Evolutionary conservation across 2,797 vertebrate species (phyloP).

Genomic region (Eidolon dupreanum): DNA sequence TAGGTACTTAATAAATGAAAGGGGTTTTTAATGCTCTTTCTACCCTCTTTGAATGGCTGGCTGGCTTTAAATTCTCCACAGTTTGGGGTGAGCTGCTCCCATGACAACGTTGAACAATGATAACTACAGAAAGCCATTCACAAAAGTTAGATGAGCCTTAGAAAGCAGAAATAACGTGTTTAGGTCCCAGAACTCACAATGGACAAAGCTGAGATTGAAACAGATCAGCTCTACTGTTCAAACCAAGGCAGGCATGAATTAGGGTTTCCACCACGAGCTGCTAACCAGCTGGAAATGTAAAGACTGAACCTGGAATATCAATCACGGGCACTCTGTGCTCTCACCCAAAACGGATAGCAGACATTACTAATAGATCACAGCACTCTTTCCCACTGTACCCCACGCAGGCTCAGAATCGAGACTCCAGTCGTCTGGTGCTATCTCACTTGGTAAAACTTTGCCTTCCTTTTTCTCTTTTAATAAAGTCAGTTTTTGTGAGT

Average conservation of each 20-base stretch:
- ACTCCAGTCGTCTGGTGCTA: not conserved
- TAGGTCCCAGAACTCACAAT: not conserved
- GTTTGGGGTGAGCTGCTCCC: not conserved
- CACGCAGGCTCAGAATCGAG: not conserved
- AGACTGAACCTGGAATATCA: not conserved
- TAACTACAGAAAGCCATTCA: slow-evolving; percentile 23
- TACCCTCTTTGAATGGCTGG: not conserved
- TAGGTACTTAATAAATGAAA: not conserved
- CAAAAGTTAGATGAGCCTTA: not conserved
- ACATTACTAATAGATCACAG: not conserved
- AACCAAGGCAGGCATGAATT: not conserved
- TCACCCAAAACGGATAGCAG: not conserved
- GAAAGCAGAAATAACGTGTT: not conserved
- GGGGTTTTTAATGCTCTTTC: not conserved
- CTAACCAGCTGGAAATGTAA: not conserved
- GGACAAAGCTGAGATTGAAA: slow-evolving; percentile 3
- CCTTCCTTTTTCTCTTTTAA: not conserved
- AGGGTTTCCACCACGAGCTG: not conserved
- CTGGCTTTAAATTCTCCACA: not conserved
- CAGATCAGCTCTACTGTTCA: not conserved
- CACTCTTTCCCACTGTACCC: not conserved
- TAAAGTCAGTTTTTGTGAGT: not conserved
- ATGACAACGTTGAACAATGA: not conserved
- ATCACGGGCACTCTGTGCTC: rapidly evolving
- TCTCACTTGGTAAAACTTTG: not conserved